phyloP scores from a whole-genome alignment of 2,113 vertebrate genomes.

The Acrocephalus arundinaceus region DNA sequence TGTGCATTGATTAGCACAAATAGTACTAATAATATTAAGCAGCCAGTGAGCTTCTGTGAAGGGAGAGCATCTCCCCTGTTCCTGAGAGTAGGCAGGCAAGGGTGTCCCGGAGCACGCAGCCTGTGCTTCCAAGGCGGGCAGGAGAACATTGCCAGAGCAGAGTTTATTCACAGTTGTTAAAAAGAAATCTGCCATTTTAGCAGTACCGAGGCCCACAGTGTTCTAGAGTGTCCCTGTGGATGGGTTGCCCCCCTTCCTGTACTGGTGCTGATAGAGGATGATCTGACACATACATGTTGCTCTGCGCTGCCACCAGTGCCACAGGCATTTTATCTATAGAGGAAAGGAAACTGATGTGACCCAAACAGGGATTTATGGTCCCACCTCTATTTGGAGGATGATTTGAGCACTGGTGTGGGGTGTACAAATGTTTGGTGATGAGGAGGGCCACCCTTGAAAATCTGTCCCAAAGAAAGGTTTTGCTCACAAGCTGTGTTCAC shows the following conservation, averaged over 20 bases:
- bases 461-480: neutral
- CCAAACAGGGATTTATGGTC: neutral
- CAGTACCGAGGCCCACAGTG: neutral
- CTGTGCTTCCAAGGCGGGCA: neutral
- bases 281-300: neutral
- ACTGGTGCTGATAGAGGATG: neutral
- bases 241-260: neutral
- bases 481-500: neutral
- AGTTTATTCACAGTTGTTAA: neutral
- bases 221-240: neutral
- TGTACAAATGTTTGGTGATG: neutral
- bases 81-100: rapidly evolving
- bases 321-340: neutral
- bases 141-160: neutral
- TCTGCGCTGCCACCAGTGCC: rapidly evolving
- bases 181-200: neutral
- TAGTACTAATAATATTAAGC: neutral
- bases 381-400: neutral
- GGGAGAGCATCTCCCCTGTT: neutral
- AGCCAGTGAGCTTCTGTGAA: neutral
- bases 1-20: neutral
- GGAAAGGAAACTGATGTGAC: neutral
- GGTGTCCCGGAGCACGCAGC: neutral
- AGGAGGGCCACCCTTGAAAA: neutral
- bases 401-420: neutral